phyloP scores from a whole-genome alignment of 2,113 vertebrate genomes.

The Mustelus asterias region DNA sequence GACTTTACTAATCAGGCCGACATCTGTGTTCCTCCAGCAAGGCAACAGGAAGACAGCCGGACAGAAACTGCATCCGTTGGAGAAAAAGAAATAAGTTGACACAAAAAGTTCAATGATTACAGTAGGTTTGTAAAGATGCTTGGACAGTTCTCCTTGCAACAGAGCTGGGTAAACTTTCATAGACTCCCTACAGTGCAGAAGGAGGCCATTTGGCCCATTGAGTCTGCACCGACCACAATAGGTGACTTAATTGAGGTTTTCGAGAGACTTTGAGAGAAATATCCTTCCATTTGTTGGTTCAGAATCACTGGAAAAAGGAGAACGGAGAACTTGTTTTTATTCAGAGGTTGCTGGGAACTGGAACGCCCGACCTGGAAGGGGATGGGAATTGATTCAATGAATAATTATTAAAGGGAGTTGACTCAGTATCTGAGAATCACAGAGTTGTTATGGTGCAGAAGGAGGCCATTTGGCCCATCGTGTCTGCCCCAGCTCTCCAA shows the following conservation, averaged over 20 bases:
- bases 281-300: neutral
- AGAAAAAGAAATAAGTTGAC: too few species aligned
- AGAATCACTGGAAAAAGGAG: neutral
- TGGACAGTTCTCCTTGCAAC: neutral
- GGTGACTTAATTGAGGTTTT: neutral
- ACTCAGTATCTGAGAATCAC: neutral
- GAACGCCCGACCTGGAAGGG: neutral
- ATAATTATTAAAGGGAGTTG: neutral
- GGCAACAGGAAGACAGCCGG: neutral
- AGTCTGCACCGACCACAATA: neutral
- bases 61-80: too few species aligned
- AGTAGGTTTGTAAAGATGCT: neutral
- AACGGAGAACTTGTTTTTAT: neutral
- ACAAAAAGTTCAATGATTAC: neutral
- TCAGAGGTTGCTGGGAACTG: neutral
- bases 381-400: neutral
- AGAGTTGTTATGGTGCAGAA: too few species aligned
- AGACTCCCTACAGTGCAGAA: too few species aligned
- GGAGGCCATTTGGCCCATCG: too few species aligned
- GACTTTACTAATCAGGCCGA: neutral
- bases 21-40: neutral
- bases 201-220: too few species aligned
- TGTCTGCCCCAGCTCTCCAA: too few species aligned
- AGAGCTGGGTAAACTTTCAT: neutral
- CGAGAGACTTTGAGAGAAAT: neutral